Base-by-base conservation (phyloP, 2,797 vertebrate species). In the Brotula barbata region DNA sequence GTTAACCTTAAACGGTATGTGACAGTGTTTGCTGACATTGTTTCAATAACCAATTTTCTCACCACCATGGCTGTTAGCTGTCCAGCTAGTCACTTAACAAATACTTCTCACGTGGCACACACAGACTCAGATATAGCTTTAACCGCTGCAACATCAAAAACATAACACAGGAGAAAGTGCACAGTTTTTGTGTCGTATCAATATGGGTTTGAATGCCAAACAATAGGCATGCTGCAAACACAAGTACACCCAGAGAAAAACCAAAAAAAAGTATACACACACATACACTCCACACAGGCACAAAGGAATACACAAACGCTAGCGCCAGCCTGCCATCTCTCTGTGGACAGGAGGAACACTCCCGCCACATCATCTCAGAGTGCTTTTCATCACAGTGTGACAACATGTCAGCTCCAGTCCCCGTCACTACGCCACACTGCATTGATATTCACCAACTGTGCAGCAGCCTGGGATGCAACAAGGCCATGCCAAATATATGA, bases 351-450 rank as follows among this genome's bases (percentile, higher is more conserved):
- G 83, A 87, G 86, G 84, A 91, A 90, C 81, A 87, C 73, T 88
- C 83, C 86, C 75, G 89, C 89, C 90, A 92, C 90, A 91, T 91
- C 90, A 89, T 87, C 86, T 90, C 87, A 89, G 83, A 86, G 82
- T 89, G 89, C 87, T 91, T 91, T 92, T 92, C 91, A 92, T 92
- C 91, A 91, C 85, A 84, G 71, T 69, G 83, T 90, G 91, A 92
- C 90, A 90, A 88, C 71, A 81, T 89, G 90, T 91, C 90, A 90
- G 86, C 90, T 90, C 83, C 78, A 75, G 83, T 91, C 84, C 79
- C 88, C 72, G 74, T 92, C 90, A 92, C 85, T 74, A 81, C 64
- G 65, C 82, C 85, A 84, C 79, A 75, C 74, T 71, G 82, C 88
- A 91, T 89, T 91, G 89, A 91, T 91, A 90, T 92, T 90, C 86